A percentile compares a stretch with the other conserved stretches of the same genome.
Conservation (phyloP, 2,888 invertebrate genomes). For the Trissolcus japonicus region DNA sequence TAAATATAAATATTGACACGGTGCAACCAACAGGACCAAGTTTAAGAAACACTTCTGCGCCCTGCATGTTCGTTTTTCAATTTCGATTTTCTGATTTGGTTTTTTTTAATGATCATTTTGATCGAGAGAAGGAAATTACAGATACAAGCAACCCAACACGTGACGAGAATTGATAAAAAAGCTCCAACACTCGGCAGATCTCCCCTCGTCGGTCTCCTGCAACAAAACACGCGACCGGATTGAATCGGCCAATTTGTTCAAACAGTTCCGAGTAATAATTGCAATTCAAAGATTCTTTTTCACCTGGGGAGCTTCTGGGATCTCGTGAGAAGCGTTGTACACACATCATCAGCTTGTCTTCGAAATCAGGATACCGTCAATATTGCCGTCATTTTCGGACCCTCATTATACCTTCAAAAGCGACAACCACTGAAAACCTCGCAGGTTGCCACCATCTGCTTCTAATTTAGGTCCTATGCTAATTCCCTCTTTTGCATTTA, state of each 20-base stretch:
- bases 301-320: conserved; percentile 13
- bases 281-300: conserved; percentile 12
- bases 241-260: conserved; percentile 32
- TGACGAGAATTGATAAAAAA: conserved; percentile 47
- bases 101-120: not conserved
- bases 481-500: too few species aligned
- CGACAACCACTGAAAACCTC: conserved; percentile 1
- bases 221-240: conserved; percentile 34
- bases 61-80: not conserved
- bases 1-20: conserved; percentile 40
- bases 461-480: not conserved
- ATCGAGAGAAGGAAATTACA: conserved; percentile 28
- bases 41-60: not conserved
- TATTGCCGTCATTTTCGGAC: conserved; percentile 15
- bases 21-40: not conserved
- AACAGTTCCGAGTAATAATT: conserved; percentile 30
- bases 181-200: conserved; percentile 18
- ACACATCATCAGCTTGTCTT: conserved; percentile 32
- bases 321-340: conserved; percentile 22
- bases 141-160: conserved; percentile 29
- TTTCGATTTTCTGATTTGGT: not conserved
- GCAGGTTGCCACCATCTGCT: conserved; percentile 12
- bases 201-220: conserved; percentile 9
- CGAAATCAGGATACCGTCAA: conserved; percentile 12
- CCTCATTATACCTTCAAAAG: conserved; percentile 12